A percentile compares a stretch with the other conserved stretches of the same genome.
phyloP scores from a whole-genome alignment of 2,888 invertebrate species.

The Hypercompe scribonia region DNA sequence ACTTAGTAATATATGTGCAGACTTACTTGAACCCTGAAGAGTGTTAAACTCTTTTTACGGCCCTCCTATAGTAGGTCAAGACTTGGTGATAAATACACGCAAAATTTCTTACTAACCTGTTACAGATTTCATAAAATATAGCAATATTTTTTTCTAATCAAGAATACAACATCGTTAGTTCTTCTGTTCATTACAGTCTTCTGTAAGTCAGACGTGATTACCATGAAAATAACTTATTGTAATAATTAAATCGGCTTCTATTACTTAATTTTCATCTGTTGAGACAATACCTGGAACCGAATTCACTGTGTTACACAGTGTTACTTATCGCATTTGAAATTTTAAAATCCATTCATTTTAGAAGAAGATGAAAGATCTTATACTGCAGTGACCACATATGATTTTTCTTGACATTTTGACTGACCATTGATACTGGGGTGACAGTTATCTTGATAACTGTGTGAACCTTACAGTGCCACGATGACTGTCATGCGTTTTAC shows the following conservation, averaged over 20 bases:
- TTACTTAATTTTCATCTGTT: not conserved
- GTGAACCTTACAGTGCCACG: too few species aligned
- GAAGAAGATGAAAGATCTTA: not conserved
- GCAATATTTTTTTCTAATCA: too few species aligned
- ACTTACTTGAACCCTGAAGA: not conserved
- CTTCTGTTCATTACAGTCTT: not conserved
- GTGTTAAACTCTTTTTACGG: not conserved
- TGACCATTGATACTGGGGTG: too few species aligned
- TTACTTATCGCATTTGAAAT: too few species aligned
- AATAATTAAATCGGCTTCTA: not conserved
- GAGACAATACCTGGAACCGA: not conserved
- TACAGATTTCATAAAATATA: not conserved
- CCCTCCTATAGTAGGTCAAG: not conserved
- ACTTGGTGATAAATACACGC: not conserved
- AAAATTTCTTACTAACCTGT: not conserved
- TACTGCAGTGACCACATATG: not conserved
- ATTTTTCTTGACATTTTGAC: too few species aligned
- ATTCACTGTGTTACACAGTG: too few species aligned
- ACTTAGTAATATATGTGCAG: not conserved
- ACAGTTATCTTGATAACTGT: too few species aligned
- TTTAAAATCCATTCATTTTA: not conserved
- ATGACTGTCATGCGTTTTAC: too few species aligned
- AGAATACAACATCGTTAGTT: not conserved
- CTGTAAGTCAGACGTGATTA: too few species aligned
- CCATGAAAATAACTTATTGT: not conserved